These are phyloP conservation scores for Notolabrus celidotus DNA, from an alignment of 2,797 vertebrate genomes.

Conservation along the genomic window DNA sequence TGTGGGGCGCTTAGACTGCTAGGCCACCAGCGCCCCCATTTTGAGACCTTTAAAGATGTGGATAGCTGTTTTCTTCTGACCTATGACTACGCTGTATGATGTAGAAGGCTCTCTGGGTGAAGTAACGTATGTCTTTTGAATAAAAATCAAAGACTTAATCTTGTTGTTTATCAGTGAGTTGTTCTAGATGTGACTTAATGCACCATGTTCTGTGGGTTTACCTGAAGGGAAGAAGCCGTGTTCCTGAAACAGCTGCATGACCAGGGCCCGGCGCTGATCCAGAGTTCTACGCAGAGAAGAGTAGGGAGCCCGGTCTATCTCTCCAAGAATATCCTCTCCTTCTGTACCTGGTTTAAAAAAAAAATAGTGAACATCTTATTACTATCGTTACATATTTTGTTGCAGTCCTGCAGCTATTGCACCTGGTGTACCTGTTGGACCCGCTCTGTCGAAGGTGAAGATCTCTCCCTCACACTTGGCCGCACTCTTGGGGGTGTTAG, in stretches of 20 bases:
- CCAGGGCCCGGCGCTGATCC: slow-evolving; percentile 92
- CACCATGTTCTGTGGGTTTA: slow-evolving; percentile 45
- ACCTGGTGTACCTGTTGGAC: slow-evolving; percentile 60
- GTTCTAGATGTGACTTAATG: too few relatives aligned
- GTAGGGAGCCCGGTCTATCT: slow-evolving; percentile 90
- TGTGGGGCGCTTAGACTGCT: too few relatives aligned
- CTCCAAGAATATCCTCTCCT: slow-evolving; percentile 88
- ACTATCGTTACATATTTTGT: neutral
- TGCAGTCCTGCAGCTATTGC: neutral
- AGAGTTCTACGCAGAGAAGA: slow-evolving; percentile 92
- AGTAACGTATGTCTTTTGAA: too few relatives aligned
- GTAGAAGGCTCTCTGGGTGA: too few relatives aligned
- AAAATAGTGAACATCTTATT: neutral
- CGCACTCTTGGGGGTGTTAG: slow-evolving; percentile 95
- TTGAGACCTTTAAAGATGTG: too few relatives aligned
- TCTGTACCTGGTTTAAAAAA: slow-evolving; percentile 79
- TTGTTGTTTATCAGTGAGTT: too few relatives aligned
- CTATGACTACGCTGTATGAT: too few relatives aligned
- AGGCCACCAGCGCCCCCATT: too few relatives aligned
- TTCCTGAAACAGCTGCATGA: slow-evolving; percentile 96
- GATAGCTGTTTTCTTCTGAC: too few relatives aligned
- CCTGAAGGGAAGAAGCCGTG: slow-evolving; percentile 95
- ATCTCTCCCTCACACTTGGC: slow-evolving; percentile 95
- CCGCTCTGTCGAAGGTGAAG: slow-evolving; percentile 92
- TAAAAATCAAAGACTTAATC: too few relatives aligned